These are phyloP conservation scores for Drosophila leonis DNA, from an alignment of 2,888 invertebrate genomes.

Conservation along the genomic window DNA sequence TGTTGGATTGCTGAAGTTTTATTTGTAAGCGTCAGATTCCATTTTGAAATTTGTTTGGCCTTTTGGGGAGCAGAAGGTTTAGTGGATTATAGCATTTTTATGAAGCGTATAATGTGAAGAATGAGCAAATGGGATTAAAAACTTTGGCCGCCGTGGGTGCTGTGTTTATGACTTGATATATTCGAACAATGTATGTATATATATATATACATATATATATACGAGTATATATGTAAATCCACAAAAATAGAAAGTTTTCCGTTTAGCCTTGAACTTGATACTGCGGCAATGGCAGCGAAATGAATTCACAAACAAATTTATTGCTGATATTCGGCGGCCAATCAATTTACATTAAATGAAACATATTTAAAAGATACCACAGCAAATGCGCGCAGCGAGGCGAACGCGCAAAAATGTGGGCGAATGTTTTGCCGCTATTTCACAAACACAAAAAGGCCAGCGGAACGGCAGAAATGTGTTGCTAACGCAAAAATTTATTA, in stretches of 20 bases:
- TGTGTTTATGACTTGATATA: constrained; percentile 3
- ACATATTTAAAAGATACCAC: constrained; percentile 62
- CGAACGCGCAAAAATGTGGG: constrained; percentile 30
- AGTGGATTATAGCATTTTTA: constrained; percentile 72
- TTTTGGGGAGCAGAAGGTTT: constrained; percentile 61
- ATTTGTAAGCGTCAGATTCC: constrained; percentile 34
- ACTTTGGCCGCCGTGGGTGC: constrained; percentile 33
- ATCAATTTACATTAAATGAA: constrained; percentile 77
- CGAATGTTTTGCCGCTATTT: constrained; percentile 56
- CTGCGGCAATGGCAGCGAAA: constrained; percentile 54
- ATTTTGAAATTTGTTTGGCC: constrained; percentile 47
- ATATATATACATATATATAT: neutral
- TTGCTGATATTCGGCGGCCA: constrained; percentile 66
- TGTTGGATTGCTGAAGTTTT: constrained; percentile 45
- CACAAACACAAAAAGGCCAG: constrained; percentile 45
- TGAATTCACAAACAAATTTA: constrained; percentile 58
- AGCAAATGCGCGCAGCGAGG: constrained; percentile 12
- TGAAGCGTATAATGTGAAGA: constrained; percentile 73
- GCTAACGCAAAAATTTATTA: constrained; percentile 69
- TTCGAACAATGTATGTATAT: neutral
- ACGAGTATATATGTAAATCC: no score
- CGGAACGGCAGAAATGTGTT: constrained; percentile 29
- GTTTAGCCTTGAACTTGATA: constrained; percentile 49
- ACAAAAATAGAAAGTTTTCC: constrained; percentile 3
- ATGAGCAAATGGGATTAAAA: constrained; percentile 76